A percentile compares a stretch with the other conserved stretches of the same genome.
These are phyloP conservation scores for Flexamia atlantica DNA, from an alignment of 2,888 invertebrate species.

Conservation along the genomic window DNA sequence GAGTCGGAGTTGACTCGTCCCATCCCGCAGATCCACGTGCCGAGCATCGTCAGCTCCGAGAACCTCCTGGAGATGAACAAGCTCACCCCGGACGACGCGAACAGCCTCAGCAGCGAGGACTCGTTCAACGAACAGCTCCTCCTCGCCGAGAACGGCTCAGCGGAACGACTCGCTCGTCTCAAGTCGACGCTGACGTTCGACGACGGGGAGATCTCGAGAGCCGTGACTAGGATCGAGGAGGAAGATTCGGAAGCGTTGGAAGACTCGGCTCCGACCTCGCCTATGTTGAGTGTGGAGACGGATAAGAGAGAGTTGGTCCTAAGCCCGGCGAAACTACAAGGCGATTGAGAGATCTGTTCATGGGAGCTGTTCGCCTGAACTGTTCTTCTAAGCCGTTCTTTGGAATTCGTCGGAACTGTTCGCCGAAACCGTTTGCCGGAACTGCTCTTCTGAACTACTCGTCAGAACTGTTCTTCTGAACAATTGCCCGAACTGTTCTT, in stretches of 20 bases:
- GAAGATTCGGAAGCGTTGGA: constrained; percentile 67
- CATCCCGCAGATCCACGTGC: constrained; percentile 73
- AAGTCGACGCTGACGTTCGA: constrained; percentile 71
- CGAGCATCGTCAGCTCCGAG: constrained; percentile 70
- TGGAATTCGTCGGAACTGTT: no score
- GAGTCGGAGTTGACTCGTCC: constrained; percentile 74
- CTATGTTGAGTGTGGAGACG: constrained; percentile 71
- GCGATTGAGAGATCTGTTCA: constrained; percentile 63
- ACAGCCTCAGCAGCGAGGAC: constrained; percentile 67
- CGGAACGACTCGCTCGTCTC: constrained; percentile 68
- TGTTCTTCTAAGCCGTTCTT: no score
- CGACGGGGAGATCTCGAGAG: constrained; percentile 71
- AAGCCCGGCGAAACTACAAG: constrained; percentile 74
- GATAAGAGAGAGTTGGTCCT: constrained; percentile 74
- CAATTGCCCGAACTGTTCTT: no score
- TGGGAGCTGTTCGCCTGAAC: no score
- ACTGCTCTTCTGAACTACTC: no score
- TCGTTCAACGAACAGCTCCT: constrained; percentile 66
- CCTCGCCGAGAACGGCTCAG: constrained; percentile 64
- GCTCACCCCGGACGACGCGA: constrained; percentile 66
- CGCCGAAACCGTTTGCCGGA: no score
- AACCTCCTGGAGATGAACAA: constrained; percentile 68
- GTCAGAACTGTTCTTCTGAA: background rate
- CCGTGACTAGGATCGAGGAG: constrained; percentile 67
- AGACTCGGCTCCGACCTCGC: constrained; percentile 63